These are phyloP conservation scores for Crotophaga sulcirostris DNA, from an alignment of 2,113 vertebrate species.

Conservation along the genomic window DNA sequence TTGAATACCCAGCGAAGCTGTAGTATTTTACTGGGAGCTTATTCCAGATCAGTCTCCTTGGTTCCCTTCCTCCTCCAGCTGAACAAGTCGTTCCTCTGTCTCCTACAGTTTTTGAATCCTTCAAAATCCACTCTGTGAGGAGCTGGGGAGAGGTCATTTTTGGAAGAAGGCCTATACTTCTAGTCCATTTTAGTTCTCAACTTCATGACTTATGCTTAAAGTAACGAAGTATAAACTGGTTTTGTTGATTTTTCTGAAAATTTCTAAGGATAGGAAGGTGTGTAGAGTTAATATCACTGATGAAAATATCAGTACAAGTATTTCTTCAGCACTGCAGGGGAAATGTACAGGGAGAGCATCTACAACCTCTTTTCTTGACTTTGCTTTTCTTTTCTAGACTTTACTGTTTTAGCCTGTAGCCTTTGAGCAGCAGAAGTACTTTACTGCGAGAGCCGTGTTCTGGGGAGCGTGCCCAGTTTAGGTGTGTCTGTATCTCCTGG, in stretches of 20 bases:
- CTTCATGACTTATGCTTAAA: background rate
- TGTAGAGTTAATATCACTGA: background rate
- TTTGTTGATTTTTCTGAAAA: background rate
- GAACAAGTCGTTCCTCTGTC: slow-evolving; percentile 30
- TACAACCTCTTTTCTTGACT: background rate
- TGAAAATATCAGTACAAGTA: background rate
- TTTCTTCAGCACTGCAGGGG: background rate
- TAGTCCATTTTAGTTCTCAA: background rate
- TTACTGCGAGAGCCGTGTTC: background rate
- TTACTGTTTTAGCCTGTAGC: background rate
- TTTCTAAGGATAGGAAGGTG: background rate
- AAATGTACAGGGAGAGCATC: background rate
- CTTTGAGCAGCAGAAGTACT: background rate
- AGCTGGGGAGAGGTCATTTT: background rate
- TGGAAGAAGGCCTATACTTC: background rate
- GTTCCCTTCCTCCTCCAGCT: background rate
- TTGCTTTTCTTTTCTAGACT: background rate
- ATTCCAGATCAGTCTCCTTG: background rate
- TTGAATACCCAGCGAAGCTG: background rate
- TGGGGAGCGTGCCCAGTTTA: background rate
- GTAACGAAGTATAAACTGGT: background rate
- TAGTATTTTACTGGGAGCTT: background rate
- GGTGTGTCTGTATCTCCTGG: background rate
- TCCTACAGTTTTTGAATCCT: slow-evolving; percentile 2
- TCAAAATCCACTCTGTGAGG: background rate